Base-by-base conservation (phyloP, 1,140 invertebrate species). In the Tetragnatha versicolor region DNA sequence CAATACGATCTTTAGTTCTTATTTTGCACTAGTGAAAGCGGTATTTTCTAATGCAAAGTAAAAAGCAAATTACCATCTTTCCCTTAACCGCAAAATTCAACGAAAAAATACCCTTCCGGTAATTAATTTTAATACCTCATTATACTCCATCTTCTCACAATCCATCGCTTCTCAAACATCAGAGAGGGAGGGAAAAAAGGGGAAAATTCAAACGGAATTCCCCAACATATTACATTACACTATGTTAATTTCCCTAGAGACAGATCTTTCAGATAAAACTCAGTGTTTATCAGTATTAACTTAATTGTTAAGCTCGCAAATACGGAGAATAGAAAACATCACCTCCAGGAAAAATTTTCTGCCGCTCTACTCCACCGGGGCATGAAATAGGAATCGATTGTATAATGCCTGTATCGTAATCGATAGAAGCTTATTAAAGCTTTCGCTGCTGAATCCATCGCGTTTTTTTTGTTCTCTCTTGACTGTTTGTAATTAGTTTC, bases 241-340 rank as follows among this genome's bases (percentile, higher is more conserved):
- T 22, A 20, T 37, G 35, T 42, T 63, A 63, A 63, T 63, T 63
- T 63, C 60, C 60, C 60, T 14, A 3, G 60, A 22, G 60, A 42
- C 60, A 6, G 17, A 63, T 63, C 35, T 22, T 17, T 63, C 14
- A n/a, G 33, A 63, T 58, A 63, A 63, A 63, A 63, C n/a, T 63
- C 60, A 33, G 33, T 42, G 60, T 63, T 63, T 63, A 63, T 63
- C 60, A 63, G 60, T 63, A 42, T 63, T 63, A 63, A 63, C 60
- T 63, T 63, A 63, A 63, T 63, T 63, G 60, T 42, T 39, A 63
- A 63, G 60, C 42, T 25, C 10, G 53, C 4, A 58, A 31, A 58
- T 42, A 42, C 17, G 17, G 17, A 42, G 20, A 58, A 31, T 27
- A n/a, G 6, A 51, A 31, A 58, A 29, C 14, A 17, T 58, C 27